phyloP scores from a whole-genome alignment of 1,140 invertebrate genomes.

The Asbolus verrucosus region DNA sequence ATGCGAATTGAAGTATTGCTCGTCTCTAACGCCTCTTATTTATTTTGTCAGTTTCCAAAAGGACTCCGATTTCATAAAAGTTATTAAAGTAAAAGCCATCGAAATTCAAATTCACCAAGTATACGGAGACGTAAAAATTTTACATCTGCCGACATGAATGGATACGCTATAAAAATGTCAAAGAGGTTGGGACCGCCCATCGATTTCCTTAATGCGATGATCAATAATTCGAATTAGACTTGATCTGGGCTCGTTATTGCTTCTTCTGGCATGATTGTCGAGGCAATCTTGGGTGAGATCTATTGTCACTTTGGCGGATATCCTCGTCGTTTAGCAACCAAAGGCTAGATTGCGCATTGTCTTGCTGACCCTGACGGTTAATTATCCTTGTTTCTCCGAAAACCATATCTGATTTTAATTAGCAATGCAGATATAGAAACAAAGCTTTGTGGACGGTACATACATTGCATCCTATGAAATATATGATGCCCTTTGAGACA shows the following conservation, averaged over 20 bases:
- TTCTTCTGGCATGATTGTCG: not conserved
- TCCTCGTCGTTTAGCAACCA: not conserved
- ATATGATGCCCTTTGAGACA: not conserved
- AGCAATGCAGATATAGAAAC: not conserved
- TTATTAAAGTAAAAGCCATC: constrained; percentile 12
- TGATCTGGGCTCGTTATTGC: not conserved
- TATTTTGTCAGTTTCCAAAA: constrained; percentile 1
- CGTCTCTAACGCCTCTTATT: too few species aligned
- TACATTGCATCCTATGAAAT: not conserved
- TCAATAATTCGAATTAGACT: not conserved
- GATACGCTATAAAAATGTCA: constrained; percentile 29
- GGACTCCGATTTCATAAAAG: not conserved
- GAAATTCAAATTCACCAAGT: constrained; percentile 32
- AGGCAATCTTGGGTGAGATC: constrained; percentile 4
- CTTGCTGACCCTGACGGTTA: constrained; percentile 2
- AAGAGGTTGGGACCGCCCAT: constrained; percentile 11
- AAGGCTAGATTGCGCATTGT: constrained; percentile 8
- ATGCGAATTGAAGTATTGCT: too few species aligned
- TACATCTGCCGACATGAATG: not conserved
- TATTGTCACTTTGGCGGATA: constrained; percentile 1
- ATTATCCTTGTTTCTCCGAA: constrained; percentile 4
- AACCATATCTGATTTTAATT: constrained; percentile 13
- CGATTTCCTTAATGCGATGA: constrained; percentile 18
- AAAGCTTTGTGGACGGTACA: not conserved
- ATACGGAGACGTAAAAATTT: constrained; percentile 17